A percentile compares a stretch with the other conserved stretches of the same genome.
These are phyloP conservation scores for Sebastolobus alascanus DNA, from an alignment of 2,797 vertebrate genomes.

Conservation along the genomic window DNA sequence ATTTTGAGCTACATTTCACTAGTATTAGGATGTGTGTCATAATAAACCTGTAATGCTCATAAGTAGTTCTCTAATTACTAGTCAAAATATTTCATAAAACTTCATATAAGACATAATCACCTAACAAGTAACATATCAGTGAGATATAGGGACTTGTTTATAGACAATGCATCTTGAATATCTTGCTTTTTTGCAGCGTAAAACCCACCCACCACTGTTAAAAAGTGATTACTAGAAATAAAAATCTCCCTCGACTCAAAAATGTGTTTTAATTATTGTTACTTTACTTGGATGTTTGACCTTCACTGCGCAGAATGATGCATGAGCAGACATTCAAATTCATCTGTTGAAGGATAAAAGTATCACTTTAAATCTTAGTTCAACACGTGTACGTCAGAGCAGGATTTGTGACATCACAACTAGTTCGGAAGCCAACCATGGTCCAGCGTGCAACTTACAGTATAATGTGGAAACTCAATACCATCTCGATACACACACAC, in stretches of 20 bases:
- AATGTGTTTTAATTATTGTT: not conserved
- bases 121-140: too few relatives aligned
- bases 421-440: not conserved
- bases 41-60: too few relatives aligned
- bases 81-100: too few relatives aligned
- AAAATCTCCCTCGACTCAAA: not conserved
- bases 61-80: accelerated
- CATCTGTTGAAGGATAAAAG: not conserved
- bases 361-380: not conserved
- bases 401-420: not conserved
- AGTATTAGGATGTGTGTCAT: too few relatives aligned
- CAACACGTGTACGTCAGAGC: not conserved
- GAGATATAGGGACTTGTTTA: too few relatives aligned
- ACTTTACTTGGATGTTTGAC: not conserved
- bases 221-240: not conserved
- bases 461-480: not conserved
- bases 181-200: not conserved
- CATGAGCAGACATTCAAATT: not conserved
- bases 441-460: not conserved
- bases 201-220: not conserved
- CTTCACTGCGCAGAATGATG: not conserved
- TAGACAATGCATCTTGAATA: too few relatives aligned
- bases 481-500: not conserved
- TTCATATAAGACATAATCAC: too few relatives aligned
- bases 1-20: too few relatives aligned